phyloP scores from a whole-genome alignment of 2,797 vertebrate species.

The Benthosema pterotum region DNA sequence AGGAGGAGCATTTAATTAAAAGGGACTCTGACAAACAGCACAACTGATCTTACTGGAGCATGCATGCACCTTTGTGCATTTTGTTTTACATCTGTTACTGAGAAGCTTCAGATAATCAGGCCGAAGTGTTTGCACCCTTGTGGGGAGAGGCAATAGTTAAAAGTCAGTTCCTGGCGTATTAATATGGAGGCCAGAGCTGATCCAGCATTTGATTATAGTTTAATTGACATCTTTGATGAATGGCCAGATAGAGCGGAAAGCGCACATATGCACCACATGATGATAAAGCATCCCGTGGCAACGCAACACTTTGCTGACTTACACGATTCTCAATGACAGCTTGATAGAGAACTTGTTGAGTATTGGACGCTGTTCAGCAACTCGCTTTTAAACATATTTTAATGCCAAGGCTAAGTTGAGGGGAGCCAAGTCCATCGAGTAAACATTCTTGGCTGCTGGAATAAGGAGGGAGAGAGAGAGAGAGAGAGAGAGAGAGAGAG shows the following conservation, averaged over 20 bases:
- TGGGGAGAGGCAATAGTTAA: no score
- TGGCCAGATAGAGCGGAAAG: slow-evolving; percentile 37
- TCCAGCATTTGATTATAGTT: slow-evolving; percentile 47
- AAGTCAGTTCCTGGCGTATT: slow-evolving; percentile 4
- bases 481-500: slow-evolving; percentile 12
- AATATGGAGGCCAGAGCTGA: neutral
- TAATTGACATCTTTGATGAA: slow-evolving; percentile 62
- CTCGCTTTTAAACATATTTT: slow-evolving; percentile 37
- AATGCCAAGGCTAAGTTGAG: slow-evolving; percentile 28
- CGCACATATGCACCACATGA: slow-evolving; percentile 10
- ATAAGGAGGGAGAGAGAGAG: slow-evolving; percentile 9
- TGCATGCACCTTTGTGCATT: no score
- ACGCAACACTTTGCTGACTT: slow-evolving; percentile 28
- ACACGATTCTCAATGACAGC: neutral
- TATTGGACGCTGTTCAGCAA: slow-evolving; percentile 8
- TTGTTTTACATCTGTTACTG: no score
- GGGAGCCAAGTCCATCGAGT: slow-evolving; percentile 33
- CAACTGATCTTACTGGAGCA: no score
- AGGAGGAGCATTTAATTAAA: no score
- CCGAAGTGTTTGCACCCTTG: no score
- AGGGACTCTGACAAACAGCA: no score
- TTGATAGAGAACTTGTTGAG: slow-evolving; percentile 13
- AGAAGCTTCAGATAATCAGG: no score
- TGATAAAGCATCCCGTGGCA: slow-evolving; percentile 26
- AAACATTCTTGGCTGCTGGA: slow-evolving; percentile 45